Percentiles rank a stretch among this genome's conserved stretches.
phyloP scores from a whole-genome alignment of 2,797 vertebrate species.

The Macropodus opercularis region DNA sequence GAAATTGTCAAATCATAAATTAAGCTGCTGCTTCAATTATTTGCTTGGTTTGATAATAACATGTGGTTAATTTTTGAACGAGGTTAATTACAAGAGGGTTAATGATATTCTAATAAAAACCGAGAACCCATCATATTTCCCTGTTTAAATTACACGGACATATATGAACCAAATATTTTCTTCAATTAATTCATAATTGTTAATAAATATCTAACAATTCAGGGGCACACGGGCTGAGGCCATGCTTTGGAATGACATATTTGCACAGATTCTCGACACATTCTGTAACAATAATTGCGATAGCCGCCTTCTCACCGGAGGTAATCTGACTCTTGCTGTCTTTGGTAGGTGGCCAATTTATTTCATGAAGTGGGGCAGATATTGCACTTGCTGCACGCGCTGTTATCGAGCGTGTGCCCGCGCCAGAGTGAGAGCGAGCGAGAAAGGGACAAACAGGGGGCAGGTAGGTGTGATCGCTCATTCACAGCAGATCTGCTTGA shows the following conservation, averaged over 20 bases:
- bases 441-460: constrained; percentile 73
- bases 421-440: constrained; percentile 14
- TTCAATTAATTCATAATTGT: constrained; percentile 79
- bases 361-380: constrained; percentile 74
- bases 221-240: constrained; percentile 32
- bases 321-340: constrained; percentile 71
- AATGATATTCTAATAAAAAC: constrained; percentile 82
- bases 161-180: constrained; percentile 81
- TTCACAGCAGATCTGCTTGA: constrained; percentile 74
- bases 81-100: constrained; percentile 85
- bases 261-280: constrained; percentile 71
- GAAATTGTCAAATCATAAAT: constrained; percentile 85
- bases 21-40: constrained; percentile 84
- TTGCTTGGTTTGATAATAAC: constrained; percentile 86
- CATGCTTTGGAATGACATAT: constrained; percentile 71
- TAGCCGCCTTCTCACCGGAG: constrained; percentile 67
- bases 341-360: constrained; percentile 79
- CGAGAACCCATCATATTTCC: constrained; percentile 75
- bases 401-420: constrained; percentile 44
- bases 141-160: constrained; percentile 72
- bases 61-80: constrained; percentile 85
- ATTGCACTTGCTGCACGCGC: constrained; percentile 59
- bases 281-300: constrained; percentile 73
- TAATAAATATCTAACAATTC: constrained; percentile 75
- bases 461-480: constrained; percentile 75